Percentiles rank a stretch among this genome's conserved stretches.
Evolutionary conservation across 2,113 vertebrate genomes (phyloP).

Genomic region (Gymnarchus niloticus): DNA sequence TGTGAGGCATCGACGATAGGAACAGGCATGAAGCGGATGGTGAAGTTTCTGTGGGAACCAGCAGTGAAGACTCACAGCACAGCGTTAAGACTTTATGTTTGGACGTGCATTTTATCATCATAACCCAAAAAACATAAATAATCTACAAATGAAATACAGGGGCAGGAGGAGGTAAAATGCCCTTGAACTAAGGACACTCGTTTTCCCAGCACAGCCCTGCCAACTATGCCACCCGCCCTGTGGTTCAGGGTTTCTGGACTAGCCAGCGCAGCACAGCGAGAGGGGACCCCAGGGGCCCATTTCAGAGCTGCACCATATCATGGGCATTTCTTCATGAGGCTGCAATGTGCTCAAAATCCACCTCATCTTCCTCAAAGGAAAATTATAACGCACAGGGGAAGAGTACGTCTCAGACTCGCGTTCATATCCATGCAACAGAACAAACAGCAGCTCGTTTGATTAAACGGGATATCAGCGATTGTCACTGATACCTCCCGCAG

Average conservation of each 20-base stretch:
- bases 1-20: conserved; percentile 94
- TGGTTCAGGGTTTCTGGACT: no score
- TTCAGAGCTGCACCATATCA: no score
- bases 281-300: no score
- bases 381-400: neutral
- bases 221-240: no score
- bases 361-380: neutral
- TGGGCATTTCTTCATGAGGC: neutral
- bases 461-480: neutral
- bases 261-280: no score
- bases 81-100: neutral
- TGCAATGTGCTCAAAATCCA: neutral
- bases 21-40: conserved; percentile 92
- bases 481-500: neutral
- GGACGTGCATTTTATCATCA: neutral
- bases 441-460: neutral
- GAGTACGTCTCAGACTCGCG: neutral
- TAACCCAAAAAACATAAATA: neutral
- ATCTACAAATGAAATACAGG: neutral
- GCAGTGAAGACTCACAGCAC: neutral
- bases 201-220: no score
- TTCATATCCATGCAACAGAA: neutral
- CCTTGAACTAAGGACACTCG: neutral
- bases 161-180: no score
- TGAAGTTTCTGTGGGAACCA: conserved; percentile 75